A percentile compares a stretch with the other conserved stretches of the same genome.
Evolutionary conservation across 2,113 vertebrate species (phyloP).

Genomic region (Aptenodytes patagonicus): DNA sequence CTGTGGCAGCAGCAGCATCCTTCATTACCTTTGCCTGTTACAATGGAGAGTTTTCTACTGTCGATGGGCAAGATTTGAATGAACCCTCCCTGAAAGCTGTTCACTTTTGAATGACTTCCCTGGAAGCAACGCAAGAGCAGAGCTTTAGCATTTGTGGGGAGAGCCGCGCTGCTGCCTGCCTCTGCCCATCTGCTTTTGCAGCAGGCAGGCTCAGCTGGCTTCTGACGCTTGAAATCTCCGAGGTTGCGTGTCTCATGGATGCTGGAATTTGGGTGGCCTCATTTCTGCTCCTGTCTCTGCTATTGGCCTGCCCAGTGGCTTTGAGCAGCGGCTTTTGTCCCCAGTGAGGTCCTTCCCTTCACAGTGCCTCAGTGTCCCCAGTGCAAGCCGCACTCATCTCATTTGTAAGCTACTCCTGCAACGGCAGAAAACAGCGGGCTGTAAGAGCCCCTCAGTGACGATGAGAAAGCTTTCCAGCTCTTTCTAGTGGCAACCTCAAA

Average conservation of each 20-base stretch:
- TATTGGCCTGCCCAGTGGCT: not conserved
- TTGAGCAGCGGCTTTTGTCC: not conserved
- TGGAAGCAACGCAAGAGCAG: not conserved
- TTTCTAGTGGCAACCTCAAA: not conserved
- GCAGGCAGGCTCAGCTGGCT: not conserved
- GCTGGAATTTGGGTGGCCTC: not conserved
- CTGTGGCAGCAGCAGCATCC: not conserved
- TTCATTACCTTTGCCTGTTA: not conserved
- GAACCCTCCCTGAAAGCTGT: not conserved
- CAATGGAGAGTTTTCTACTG: not conserved
- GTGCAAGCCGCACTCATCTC: fast-evolving
- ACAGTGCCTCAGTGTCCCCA: not conserved
- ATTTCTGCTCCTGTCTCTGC: not conserved
- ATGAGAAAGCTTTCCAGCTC: not conserved
- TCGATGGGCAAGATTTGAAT: not conserved
- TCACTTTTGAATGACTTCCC: not conserved
- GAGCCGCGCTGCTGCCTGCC: not conserved
- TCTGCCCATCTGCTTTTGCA: not conserved
- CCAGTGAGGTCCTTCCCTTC: not conserved
- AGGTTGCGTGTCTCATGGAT: not conserved
- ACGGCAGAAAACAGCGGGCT: not conserved
- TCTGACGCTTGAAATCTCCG: fast-evolving
- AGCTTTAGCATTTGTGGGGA: not conserved
- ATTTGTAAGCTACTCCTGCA: not conserved
- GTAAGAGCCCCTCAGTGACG: not conserved